Conservation (phyloP, 2,113 vertebrate species). For the Ifrita kowaldi region DNA sequence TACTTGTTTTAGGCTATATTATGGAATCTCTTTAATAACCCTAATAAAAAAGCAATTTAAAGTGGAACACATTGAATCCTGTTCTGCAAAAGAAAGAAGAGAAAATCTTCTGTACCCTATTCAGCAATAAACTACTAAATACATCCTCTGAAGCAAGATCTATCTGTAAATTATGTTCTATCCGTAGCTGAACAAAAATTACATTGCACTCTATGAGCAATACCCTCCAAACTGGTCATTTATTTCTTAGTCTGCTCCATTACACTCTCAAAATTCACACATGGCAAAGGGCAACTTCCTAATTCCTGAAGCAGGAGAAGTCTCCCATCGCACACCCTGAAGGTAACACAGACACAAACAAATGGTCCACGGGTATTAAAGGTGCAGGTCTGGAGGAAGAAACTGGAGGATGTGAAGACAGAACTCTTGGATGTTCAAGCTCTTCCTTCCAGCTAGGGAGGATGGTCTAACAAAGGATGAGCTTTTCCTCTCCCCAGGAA, state of each 20-base stretch:
- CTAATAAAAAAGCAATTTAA: background rate
- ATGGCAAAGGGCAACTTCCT: background rate
- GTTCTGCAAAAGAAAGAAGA: background rate
- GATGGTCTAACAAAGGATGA: background rate
- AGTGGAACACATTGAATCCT: background rate
- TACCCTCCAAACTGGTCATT: background rate
- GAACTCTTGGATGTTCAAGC: background rate
- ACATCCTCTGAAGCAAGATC: background rate
- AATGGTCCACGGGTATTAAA: background rate
- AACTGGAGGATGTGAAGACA: background rate
- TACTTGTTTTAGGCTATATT: background rate
- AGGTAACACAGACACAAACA: background rate
- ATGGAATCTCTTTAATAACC: background rate
- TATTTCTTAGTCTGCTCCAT: background rate
- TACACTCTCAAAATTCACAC: background rate
- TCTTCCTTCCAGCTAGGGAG: background rate
- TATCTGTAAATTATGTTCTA: background rate
- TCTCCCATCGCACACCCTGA: background rate
- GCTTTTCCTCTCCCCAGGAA: background rate
- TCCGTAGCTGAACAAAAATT: background rate
- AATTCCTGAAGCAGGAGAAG: background rate
- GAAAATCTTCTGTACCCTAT: background rate
- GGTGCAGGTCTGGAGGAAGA: background rate
- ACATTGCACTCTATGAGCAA: background rate
- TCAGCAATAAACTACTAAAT: background rate